These are phyloP conservation scores for Urocolius indicus DNA, from an alignment of 2,113 vertebrate genomes.

Conservation along the genomic window DNA sequence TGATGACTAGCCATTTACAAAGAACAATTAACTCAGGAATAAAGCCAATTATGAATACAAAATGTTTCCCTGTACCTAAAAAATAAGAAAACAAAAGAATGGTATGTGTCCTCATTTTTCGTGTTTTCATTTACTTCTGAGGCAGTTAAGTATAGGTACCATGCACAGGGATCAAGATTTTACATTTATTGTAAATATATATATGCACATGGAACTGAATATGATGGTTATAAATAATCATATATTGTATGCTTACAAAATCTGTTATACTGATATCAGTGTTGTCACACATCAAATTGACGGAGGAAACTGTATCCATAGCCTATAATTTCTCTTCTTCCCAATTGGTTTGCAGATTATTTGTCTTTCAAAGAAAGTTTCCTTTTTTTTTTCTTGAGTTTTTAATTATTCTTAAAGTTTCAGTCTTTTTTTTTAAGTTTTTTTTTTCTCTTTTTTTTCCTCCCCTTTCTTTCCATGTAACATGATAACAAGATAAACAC, in stretches of 20 bases:
- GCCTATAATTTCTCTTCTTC: not conserved
- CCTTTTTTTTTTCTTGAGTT: not conserved
- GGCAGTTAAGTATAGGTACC: not conserved
- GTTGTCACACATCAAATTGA: not conserved
- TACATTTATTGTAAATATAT: not conserved
- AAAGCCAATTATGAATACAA: not conserved
- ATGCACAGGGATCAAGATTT: not conserved
- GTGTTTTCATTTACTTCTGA: not conserved
- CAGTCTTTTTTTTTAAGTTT: accelerated
- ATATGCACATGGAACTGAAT: not conserved
- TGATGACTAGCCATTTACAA: not conserved
- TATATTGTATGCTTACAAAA: not conserved
- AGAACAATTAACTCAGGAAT: not conserved
- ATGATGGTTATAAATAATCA: not conserved
- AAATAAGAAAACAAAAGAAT: not conserved
- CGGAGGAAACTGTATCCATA: not conserved
- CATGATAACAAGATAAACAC: not conserved
- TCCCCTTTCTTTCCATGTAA: accelerated
- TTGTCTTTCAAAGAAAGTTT: not conserved
- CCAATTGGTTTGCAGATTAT: not conserved
- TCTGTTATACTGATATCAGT: not conserved
- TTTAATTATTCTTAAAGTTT: not conserved
- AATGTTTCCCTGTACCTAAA: not conserved
- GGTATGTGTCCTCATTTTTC: accelerated
- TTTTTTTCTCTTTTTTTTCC: no score